phyloP scores from a whole-genome alignment of 2,888 invertebrate species.

The Sphecodes monilicornis region DNA sequence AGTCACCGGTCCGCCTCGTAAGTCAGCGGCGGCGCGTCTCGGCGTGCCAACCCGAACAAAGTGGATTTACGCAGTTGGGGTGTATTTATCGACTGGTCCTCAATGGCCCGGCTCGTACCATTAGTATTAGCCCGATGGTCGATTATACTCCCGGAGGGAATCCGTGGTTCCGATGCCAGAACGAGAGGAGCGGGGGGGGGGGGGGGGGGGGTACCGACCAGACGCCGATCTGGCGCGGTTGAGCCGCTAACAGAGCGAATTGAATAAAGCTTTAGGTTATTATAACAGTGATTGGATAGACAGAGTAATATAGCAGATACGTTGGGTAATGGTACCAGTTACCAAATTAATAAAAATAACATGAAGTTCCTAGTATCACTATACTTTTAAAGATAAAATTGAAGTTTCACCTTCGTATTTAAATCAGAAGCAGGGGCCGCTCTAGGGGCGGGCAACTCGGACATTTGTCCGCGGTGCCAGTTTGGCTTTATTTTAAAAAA shows the following conservation, averaged over 20 bases:
- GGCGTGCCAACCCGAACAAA: slow-evolving; percentile 68
- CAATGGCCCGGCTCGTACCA: slow-evolving; percentile 67
- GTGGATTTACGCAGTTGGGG: slow-evolving; percentile 75
- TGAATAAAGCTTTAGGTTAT: background rate
- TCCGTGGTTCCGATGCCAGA: slow-evolving; percentile 20
- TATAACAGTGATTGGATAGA: background rate
- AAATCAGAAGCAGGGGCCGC: too few species aligned
- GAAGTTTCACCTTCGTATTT: too few species aligned
- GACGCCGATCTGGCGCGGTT: background rate
- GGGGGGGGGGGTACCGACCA: background rate
- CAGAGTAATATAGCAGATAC: too few species aligned
- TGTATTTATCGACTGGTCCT: slow-evolving; percentile 79
- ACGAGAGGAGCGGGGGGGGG: background rate
- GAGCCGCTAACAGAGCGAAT: background rate
- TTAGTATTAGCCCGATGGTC: slow-evolving; percentile 66
- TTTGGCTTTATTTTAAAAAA: too few species aligned
- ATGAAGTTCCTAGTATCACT: too few species aligned
- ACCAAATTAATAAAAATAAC: too few species aligned
- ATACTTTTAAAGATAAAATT: too few species aligned
- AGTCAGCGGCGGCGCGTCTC: slow-evolving; percentile 45
- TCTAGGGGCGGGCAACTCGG: too few species aligned
- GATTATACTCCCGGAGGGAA: slow-evolving; percentile 56
- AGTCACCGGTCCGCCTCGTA: slow-evolving; percentile 50
- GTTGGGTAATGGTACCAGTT: too few species aligned
- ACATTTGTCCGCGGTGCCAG: too few species aligned